A percentile compares a stretch with the other conserved stretches of the same genome.
Evolutionary conservation across 2,797 vertebrate genomes (phyloP).

Genomic region (Helicolenus hilgendorfi): DNA sequence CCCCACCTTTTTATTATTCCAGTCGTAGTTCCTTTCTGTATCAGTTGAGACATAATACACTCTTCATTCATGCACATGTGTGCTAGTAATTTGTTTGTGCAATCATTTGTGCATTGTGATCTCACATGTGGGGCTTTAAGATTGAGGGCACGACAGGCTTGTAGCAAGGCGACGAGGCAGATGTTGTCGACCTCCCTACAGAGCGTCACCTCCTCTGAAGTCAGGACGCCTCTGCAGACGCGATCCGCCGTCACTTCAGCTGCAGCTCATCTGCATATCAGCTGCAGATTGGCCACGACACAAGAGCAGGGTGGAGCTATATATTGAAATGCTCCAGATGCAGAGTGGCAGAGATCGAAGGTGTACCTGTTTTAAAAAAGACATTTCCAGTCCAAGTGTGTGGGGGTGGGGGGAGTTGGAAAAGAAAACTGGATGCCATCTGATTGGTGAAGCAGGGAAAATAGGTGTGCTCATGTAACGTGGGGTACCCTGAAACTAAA

Average conservation of each 20-base stretch:
- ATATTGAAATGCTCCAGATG: slow-evolving; percentile 24
- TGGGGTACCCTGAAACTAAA: slow-evolving; percentile 40
- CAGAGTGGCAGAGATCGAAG: slow-evolving; percentile 27
- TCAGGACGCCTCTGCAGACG: background rate
- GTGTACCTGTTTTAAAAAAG: slow-evolving; percentile 61
- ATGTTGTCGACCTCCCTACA: slow-evolving; percentile 43
- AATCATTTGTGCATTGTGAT: background rate
- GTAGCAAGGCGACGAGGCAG: slow-evolving; percentile 23
- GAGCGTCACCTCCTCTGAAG: slow-evolving; percentile 44
- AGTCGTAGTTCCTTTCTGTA: background rate
- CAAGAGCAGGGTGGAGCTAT: slow-evolving; percentile 56
- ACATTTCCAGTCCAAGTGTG: background rate
- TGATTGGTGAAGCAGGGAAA: slow-evolving; percentile 46
- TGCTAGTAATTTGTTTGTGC: background rate
- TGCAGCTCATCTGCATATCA: slow-evolving; percentile 59
- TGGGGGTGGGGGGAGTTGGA: background rate
- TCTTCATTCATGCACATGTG: background rate
- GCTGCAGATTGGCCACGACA: slow-evolving; percentile 49
- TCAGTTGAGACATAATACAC: background rate
- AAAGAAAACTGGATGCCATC: slow-evolving; percentile 20
- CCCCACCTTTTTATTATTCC: background rate
- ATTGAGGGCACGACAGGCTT: slow-evolving; percentile 39
- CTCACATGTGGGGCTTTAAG: slow-evolving; percentile 15
- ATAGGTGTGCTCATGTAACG: slow-evolving; percentile 58
- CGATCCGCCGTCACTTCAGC: slow-evolving; percentile 7